Conservation (phyloP, 2,888 invertebrate species). For the Nycteola revayana region DNA sequence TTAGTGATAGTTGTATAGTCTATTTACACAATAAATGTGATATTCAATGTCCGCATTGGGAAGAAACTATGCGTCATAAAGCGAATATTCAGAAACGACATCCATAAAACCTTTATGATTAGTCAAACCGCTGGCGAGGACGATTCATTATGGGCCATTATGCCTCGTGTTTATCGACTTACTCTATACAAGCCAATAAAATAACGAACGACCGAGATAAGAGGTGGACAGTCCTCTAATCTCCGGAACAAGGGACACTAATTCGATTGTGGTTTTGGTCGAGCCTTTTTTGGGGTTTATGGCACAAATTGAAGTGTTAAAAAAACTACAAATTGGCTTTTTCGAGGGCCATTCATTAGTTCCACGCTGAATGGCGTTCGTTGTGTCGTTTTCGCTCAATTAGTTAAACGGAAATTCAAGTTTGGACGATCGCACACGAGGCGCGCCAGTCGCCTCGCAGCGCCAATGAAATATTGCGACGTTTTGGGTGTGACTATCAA, state of each 20-base stretch:
- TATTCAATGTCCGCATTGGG: conserved; percentile 26
- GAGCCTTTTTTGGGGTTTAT: conserved; percentile 77
- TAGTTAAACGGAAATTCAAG: conserved; percentile 77
- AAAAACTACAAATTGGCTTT: conserved; percentile 81
- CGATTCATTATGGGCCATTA: conserved; percentile 81
- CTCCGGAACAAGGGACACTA: conserved; percentile 82
- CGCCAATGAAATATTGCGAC: conserved; percentile 33
- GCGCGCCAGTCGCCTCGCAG: conserved; percentile 16
- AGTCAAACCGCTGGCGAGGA: conserved; percentile 74
- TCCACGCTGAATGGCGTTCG: conserved; percentile 71
- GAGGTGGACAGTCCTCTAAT: conserved; percentile 79
- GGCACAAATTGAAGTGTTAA: conserved; percentile 81
- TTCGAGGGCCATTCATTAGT: conserved; percentile 78
- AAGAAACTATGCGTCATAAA: conserved; percentile 53
- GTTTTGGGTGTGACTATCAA: conserved; percentile 31
- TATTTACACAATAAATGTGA: conserved; percentile 54
- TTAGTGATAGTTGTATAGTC: conserved; percentile 42
- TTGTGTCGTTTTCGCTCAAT: conserved; percentile 80
- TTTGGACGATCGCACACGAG: conserved; percentile 52
- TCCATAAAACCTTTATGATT: conserved; percentile 80
- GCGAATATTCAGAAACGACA: conserved; percentile 64
- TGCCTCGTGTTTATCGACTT: conserved; percentile 80
- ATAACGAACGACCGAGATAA: conserved; percentile 82
- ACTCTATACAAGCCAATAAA: conserved; percentile 81
- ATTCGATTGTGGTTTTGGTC: conserved; percentile 82